Base-by-base conservation (phyloP, 2,797 vertebrate species). In the Allobates femoralis region DNA sequence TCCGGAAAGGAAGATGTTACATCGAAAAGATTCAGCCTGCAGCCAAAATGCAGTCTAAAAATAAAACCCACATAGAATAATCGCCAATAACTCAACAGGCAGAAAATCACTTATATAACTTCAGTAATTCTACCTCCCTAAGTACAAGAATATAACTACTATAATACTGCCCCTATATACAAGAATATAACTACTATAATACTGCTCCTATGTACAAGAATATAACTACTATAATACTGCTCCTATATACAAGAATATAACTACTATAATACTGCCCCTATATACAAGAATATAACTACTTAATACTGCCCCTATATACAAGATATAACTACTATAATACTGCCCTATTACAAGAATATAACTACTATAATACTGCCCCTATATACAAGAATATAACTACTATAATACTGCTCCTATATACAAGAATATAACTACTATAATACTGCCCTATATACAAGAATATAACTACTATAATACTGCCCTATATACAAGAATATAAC, bases 401-500 rank as follows among this genome's bases (percentile, higher is more conserved):
- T 58, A 58, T 58, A 58, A 58, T 26, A 58, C 56, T 58, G 19
- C 56, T 10, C 56, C 56, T 58, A n/a, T 58, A 6, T 58, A 58
- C 21, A 58, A 60, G 58, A 60, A 60, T 60, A 60, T 60, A 60
- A 60, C 58, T 60, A 26, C 58, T 60, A 60, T 60, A 60, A 60
- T 60, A 60, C 58, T 60, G n/a, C n/a, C 58, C n/a, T 60, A 26
- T 60, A 23, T 60, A 60, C 60, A 28, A 30, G n/a, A 64, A 28
- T 64, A 64, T 30, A 64, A 64, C n/a, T 64, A 30, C 26, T 64
- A 64, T 64, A 64, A 64, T 64, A 64, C 60, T 60, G 58, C 58
- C 58, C n/a, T 60, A 26, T 26, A 10, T 60, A 60, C 58, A 60
- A 60, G 58, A 60, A 60, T 60, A 60, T 60, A 60, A 60, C 58